phyloP scores from a whole-genome alignment of 2,888 invertebrate genomes.

The Oscheius sp. region DNA sequence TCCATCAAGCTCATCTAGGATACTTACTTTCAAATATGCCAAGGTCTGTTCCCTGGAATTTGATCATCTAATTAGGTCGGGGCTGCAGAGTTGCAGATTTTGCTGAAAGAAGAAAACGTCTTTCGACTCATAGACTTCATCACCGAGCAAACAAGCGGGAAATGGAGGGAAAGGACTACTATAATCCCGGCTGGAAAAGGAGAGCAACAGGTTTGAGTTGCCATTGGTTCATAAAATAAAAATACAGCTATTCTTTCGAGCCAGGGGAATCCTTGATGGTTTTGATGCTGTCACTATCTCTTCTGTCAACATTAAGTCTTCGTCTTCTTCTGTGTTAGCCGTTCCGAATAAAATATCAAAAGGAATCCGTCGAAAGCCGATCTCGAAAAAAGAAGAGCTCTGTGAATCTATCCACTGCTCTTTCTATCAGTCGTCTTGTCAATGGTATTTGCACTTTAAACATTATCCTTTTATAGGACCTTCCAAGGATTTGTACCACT shows the following conservation, averaged over 20 bases:
- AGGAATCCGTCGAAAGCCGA: constrained; percentile 20
- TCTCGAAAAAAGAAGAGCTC: background rate
- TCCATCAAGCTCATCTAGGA: constrained; percentile 1
- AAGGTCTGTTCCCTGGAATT: background rate
- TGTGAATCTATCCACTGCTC: constrained; percentile 21
- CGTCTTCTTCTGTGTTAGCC: constrained; percentile 8
- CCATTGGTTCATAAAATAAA: background rate
- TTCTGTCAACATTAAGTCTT: constrained; percentile 11
- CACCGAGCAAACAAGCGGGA: constrained; percentile 10
- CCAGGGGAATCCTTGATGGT: constrained; percentile 21
- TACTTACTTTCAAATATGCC: constrained; percentile 16
- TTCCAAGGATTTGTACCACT: constrained; percentile 18
- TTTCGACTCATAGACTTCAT: constrained; percentile 6
- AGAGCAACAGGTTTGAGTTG: constrained; percentile 3
- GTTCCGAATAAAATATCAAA: constrained; percentile 12
- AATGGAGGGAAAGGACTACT: constrained; percentile 18
- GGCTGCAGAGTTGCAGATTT: constrained; percentile 9
- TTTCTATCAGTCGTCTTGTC: constrained; percentile 14
- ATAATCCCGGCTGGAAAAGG: constrained; percentile 8
- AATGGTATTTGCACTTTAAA: constrained; percentile 9
- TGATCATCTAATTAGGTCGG: background rate
- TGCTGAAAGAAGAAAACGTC: constrained; percentile 9
- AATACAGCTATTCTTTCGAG: constrained; percentile 5
- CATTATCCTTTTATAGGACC: background rate
- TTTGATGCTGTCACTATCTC: constrained; percentile 15